Evolutionary conservation across 2,888 invertebrate species (phyloP).

Genomic region (Caenorhabditis macrosperma): DNA sequence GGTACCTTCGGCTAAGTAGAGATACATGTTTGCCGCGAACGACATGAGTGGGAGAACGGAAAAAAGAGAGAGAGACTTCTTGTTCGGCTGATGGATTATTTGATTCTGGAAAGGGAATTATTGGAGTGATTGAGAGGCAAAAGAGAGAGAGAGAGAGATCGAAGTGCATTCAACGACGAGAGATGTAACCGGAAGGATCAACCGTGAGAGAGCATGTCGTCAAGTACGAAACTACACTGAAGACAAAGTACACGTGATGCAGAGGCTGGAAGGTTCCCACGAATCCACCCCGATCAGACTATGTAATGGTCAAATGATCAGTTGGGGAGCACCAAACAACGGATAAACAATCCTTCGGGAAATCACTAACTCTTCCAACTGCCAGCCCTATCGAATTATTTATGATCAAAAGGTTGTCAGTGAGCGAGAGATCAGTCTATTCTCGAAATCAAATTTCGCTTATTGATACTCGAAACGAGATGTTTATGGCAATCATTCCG

Average conservation of each 20-base stretch:
- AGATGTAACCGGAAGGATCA: neutral
- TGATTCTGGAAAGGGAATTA: constrained; percentile 1
- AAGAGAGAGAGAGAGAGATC: neutral
- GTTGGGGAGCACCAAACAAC: neutral
- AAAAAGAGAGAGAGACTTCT: neutral
- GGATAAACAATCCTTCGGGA: neutral
- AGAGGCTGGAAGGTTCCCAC: neutral
- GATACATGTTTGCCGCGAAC: constrained; percentile 60
- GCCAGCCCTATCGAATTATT: neutral
- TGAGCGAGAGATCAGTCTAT: neutral
- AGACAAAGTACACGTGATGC: neutral
- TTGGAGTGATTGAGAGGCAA: neutral
- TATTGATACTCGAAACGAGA: constrained; percentile 4
- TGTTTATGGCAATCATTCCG: constrained; percentile 7
- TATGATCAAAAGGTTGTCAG: constrained; percentile 1
- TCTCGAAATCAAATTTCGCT: constrained; percentile 7
- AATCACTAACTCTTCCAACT: neutral
- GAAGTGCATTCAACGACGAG: no score
- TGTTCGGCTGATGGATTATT: neutral
- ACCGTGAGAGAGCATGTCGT: neutral
- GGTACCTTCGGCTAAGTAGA: constrained; percentile 56
- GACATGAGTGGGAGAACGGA: constrained; percentile 26
- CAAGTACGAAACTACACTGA: constrained; percentile 4
- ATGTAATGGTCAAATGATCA: neutral
- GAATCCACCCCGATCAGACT: neutral